Conservation (phyloP, 2,888 invertebrate species). For the Keiferia lycopersicella region DNA sequence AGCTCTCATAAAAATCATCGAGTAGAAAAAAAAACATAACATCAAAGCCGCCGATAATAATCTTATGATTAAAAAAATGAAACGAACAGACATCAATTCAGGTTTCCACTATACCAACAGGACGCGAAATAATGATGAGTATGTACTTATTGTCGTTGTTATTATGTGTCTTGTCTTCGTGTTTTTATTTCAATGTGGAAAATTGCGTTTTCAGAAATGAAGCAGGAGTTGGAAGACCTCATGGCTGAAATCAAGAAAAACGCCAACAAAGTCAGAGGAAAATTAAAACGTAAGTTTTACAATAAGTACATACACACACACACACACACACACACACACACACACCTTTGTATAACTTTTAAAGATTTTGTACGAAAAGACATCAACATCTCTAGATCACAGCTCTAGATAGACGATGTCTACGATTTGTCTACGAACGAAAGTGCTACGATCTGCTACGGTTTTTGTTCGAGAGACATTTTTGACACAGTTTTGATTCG, state of each 20-base stretch:
- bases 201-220: constrained; percentile 91
- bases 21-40: too few relatives aligned
- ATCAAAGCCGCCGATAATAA: too few relatives aligned
- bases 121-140: constrained; percentile 5
- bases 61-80: neutral
- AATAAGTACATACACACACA: neutral
- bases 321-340: too few relatives aligned
- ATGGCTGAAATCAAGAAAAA: constrained; percentile 99
- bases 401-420: too few relatives aligned
- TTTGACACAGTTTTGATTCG: too few relatives aligned
- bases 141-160: neutral
- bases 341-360: too few relatives aligned
- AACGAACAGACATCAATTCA: constrained; percentile 3
- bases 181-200: neutral
- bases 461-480: too few relatives aligned
- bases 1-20: too few relatives aligned
- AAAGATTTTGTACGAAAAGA: neutral
- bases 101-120: constrained; percentile 14
- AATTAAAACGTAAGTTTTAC: constrained; percentile 93
- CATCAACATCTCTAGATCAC: neutral
- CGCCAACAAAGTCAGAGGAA: constrained; percentile 99
- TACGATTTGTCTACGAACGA: too few relatives aligned
- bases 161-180: neutral
- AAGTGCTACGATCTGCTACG: too few relatives aligned
- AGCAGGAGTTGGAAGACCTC: constrained; percentile 99